Base-by-base conservation (phyloP, 2,113 vertebrate species). In the Atractosteus spatula region DNA sequence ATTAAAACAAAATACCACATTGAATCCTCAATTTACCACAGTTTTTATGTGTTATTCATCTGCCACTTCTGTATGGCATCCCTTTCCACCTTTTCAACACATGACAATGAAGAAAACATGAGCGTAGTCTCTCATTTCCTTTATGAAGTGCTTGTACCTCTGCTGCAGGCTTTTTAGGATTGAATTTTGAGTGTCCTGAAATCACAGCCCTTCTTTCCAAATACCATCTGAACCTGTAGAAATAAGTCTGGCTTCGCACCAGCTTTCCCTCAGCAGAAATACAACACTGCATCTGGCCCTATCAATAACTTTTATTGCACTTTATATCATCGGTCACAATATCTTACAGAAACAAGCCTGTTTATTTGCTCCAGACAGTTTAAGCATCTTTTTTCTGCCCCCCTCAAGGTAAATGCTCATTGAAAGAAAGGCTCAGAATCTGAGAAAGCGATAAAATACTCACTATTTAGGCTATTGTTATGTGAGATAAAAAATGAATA, bases 231-330 rank as follows among this genome's bases (percentile, higher is more conserved):
- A 12, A 51, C 45, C 65, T 41, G 16, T 41, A 45, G 47, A n/a
- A 72, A 66, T 54, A 69, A 66, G 65, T 69, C 74, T 62, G 41
- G 42, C 66, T 63, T 44, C 11, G 29, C 7, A 64, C 16, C 56
- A 51, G 41, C 17, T 16, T 68, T 47, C 68, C 41, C 63, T 57
- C 72, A 47, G 29, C 47, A 51, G 47, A 51, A 7, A 51, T 51
- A 1, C 47, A 2, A 10, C 47, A 62, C 71, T 66, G 61, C 56
- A 64, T 42, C 44, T 61, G 57, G 41, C 64, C 79, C 54, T 41
- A 56, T 73, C 62, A 61, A 16, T 78, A 73, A 6, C 70, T 73
- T 69, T 66, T 71, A 70, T 29, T 45, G 66, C 72, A 65, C 70
- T 78, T 62, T 61, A 70, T 66, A 74, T 73, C 57, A 68, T n/a